Percentiles rank a stretch among this genome's conserved stretches.
Evolutionary conservation across 2,888 invertebrate species (phyloP).

Genomic region (Cenopis cana): DNA sequence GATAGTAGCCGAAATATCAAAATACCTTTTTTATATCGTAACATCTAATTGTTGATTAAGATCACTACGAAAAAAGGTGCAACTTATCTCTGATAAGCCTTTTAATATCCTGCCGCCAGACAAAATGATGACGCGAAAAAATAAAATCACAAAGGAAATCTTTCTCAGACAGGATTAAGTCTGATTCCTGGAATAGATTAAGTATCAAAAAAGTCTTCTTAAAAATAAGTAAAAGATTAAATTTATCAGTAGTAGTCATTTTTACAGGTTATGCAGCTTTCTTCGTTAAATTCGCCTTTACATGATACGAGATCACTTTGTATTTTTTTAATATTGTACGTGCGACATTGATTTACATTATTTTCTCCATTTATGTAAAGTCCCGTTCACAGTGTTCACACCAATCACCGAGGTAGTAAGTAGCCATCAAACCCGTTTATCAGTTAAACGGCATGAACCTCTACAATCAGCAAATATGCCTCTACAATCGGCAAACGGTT

Average conservation of each 20-base stretch:
- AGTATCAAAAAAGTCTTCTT: conserved; percentile 21
- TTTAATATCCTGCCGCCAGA: conserved; percentile 76
- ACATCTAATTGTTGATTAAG: conserved; percentile 29
- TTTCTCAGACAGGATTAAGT: conserved; percentile 23
- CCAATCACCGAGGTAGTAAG: too few species aligned
- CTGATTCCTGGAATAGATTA: conserved; percentile 36
- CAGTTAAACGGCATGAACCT: too few species aligned
- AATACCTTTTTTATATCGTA: conserved; percentile 30
- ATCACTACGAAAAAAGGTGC: conserved; percentile 61
- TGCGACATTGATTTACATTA: too few species aligned
- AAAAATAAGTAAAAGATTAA: not conserved
- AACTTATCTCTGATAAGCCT: conserved; percentile 72
- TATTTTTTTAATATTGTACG: too few species aligned
- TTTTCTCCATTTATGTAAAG: too few species aligned
- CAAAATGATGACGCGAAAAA: conserved; percentile 64
- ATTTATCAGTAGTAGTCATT: not conserved
- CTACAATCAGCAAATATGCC: too few species aligned
- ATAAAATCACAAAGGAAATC: conserved; percentile 53
- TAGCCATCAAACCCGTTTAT: too few species aligned
- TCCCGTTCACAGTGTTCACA: too few species aligned
- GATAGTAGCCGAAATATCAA: not conserved
- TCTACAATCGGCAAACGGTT: too few species aligned
- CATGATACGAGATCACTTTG: too few species aligned
- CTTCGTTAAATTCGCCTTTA: too few species aligned
- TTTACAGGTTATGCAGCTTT: not conserved